Evolutionary conservation across 1,140 invertebrate species (phyloP), one percentile per base, ranked within the genome.

Genomic region (Tetramorium parvispinum): DNA sequence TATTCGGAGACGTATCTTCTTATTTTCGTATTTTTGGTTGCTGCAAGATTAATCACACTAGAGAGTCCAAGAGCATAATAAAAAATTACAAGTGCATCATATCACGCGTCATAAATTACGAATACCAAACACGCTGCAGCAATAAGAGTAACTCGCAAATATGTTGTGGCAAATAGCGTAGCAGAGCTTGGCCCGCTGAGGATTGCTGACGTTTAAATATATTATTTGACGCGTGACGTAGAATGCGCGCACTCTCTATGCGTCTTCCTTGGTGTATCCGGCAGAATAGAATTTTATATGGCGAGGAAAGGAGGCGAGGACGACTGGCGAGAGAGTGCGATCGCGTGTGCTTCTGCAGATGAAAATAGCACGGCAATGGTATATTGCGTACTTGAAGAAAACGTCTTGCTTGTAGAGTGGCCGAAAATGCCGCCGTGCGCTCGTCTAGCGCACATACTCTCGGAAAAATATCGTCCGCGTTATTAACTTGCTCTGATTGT

Each of bases 181-280:
- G 79, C 79, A 75, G 68, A 75, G 79, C 79, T 83, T 83, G 79
- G 79, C 68, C 79, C 79, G 79, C 21, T 27, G 79, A 83, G 68
- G 24, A 83, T 83, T 83, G 79, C 79, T 83, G 79, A 75, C 79
- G 53, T 83, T 83, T 83, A 83, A 83, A 83, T 83, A 75, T 83
- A 75, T 83, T 83, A 83, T 83, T 83, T 59, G 68, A 55, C 79
- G 68, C 79, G 79, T 83, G 79, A 83, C 55, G 79, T 83, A 75
- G 53, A 73, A 59, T 27, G 68, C 79, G 40, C 53, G 51, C 40
- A 10, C 75, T 81, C 70, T 83, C 57, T 82, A 82, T 85, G 87
- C 88, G 78, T 87, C 85, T 85, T 87, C 55, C 68, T 65, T 77
- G 79, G 76, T 77, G 77, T 55, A 88, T 75, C 70, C 24, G 66